phyloP scores from a whole-genome alignment of 1,140 invertebrate species.

The Achroia grisella region DNA sequence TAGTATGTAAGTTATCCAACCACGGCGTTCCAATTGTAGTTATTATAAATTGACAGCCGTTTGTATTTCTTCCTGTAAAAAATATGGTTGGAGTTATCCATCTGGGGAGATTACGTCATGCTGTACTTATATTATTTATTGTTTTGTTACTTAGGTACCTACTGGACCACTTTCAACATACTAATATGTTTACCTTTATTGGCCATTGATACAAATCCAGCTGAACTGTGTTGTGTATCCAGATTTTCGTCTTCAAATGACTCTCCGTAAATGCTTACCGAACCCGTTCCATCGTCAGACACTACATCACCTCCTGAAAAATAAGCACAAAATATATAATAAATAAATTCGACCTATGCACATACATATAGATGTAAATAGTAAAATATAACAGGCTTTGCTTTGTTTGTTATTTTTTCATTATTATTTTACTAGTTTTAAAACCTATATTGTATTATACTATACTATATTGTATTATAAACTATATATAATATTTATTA shows the following conservation, averaged over 20 bases:
- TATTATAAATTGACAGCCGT: constrained; percentile 98
- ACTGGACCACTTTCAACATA: neutral
- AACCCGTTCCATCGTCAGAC: constrained; percentile 84
- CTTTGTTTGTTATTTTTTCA: too few species aligned
- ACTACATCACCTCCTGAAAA: constrained; percentile 85
- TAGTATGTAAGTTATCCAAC: constrained; percentile 93
- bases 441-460: too few species aligned
- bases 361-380: too few species aligned
- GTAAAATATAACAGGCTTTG: too few species aligned
- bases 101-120: too few species aligned
- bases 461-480: too few species aligned
- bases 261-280: constrained; percentile 92
- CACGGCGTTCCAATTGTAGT: constrained; percentile 91
- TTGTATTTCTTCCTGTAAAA: constrained; percentile 78
- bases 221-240: constrained; percentile 87
- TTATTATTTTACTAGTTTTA: too few species aligned
- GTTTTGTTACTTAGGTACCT: too few species aligned
- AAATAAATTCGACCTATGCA: too few species aligned
- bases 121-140: too few species aligned
- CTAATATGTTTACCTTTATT: constrained; percentile 81
- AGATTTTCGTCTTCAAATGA: constrained; percentile 97
- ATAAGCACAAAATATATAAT: neutral
- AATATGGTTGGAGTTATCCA: too few species aligned
- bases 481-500: too few species aligned
- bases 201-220: constrained; percentile 97